A percentile compares a stretch with the other conserved stretches of the same genome.
Conservation (phyloP, 2,797 vertebrate species). For the Notoglanidium macrostoma region DNA sequence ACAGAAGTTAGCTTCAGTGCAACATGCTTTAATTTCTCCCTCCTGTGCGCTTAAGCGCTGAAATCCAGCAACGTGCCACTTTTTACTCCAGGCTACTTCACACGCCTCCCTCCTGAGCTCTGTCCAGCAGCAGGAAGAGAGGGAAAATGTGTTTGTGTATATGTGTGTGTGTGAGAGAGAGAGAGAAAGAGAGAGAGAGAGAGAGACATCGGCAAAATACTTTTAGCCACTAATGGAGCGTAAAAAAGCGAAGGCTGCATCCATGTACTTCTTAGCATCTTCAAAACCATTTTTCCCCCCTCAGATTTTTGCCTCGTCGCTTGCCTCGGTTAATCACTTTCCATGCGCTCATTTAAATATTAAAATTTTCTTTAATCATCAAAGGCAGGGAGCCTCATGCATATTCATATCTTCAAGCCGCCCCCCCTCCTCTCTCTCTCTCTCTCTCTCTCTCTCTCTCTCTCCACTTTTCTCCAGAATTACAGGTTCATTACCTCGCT, state of each 20-base stretch:
- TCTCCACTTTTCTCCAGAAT: conserved; percentile 76
- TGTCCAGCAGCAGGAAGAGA: conserved; percentile 59
- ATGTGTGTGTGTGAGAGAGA: neutral
- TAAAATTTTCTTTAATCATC: conserved; percentile 99
- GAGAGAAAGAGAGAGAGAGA: conserved; percentile 41
- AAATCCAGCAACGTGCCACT: conserved; percentile 60
- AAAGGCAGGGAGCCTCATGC: conserved; percentile 99
- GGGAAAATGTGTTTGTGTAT: neutral
- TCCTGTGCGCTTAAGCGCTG: conserved; percentile 53
- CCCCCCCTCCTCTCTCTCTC: conserved; percentile 59
- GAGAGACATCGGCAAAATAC: conserved; percentile 37
- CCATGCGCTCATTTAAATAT: conserved; percentile 99
- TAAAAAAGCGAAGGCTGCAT: conserved; percentile 66
- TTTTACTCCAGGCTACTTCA: conserved; percentile 42
- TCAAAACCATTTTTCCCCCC: conserved; percentile 67
- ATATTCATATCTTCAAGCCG: conserved; percentile 93
- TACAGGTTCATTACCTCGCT: conserved; percentile 99
- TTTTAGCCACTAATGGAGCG: conserved; percentile 67
- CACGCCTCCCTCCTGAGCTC: conserved; percentile 65
- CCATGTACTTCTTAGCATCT: conserved; percentile 72
- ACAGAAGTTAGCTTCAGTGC: conserved; percentile 48
- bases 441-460: conserved; percentile 51
- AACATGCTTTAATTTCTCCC: conserved; percentile 49
- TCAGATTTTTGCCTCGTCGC: conserved; percentile 72
- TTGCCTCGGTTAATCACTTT: conserved; percentile 95